These are phyloP conservation scores for Darevskia mixta DNA, from an alignment of 2,797 vertebrate species.

Conservation along the genomic window DNA sequence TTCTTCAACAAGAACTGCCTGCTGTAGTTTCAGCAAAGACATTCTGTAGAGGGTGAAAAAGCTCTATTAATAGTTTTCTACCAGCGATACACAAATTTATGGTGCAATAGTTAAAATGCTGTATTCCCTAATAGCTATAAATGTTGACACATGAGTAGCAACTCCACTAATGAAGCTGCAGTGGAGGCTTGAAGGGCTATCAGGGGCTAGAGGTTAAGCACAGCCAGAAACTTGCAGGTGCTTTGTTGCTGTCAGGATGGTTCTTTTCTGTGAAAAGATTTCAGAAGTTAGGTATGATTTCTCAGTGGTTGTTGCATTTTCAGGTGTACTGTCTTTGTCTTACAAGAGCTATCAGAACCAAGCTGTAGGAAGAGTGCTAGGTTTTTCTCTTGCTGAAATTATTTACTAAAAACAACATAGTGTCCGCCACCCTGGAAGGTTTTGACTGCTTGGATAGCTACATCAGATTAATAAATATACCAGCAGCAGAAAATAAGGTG, in stretches of 20 bases:
- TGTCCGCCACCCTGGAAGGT: neutral
- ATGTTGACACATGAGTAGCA: neutral
- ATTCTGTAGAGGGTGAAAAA: neutral
- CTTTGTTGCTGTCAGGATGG: neutral
- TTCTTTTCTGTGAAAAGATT: neutral
- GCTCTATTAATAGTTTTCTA: neutral
- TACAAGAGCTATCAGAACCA: neutral
- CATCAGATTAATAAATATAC: neutral
- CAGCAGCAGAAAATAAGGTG: neutral
- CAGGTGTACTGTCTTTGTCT: neutral
- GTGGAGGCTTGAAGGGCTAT: conserved; percentile 1
- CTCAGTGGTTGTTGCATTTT: neutral
- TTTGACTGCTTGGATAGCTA: neutral
- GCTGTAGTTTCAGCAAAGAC: neutral
- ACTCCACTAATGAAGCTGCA: conserved; percentile 2
- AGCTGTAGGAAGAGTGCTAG: neutral
- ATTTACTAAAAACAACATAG: neutral
- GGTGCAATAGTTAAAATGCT: conserved; percentile 16
- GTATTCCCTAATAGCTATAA: conserved; percentile 10
- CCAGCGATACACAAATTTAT: neutral
- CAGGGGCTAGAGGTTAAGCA: neutral
- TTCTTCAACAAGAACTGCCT: neutral
- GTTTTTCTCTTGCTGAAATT: neutral
- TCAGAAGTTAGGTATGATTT: neutral
- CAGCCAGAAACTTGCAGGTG: neutral